Conservation (phyloP, 2,113 vertebrate species). For the Prunella fulvescens region DNA sequence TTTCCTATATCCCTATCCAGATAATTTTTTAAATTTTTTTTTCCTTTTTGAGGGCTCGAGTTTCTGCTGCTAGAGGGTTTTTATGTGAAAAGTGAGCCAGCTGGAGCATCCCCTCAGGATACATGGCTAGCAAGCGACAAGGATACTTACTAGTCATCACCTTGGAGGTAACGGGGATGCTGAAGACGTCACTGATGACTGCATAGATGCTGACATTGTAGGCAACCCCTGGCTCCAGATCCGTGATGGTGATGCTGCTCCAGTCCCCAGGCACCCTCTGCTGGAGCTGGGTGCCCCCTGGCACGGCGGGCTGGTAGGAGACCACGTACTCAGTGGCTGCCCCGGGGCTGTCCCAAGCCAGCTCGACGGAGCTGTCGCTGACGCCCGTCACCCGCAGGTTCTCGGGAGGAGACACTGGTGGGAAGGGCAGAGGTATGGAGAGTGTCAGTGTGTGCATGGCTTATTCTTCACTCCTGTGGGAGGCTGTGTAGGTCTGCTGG, state of each 20-base stretch:
- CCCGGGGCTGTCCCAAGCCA: constrained; percentile 87
- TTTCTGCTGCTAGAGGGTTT: not conserved
- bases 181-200: constrained; percentile 86
- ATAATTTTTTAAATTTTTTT: too few relatives aligned
- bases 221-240: constrained; percentile 87
- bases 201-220: constrained; percentile 93
- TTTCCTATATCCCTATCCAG: not conserved
- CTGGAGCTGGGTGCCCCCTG: constrained; percentile 84
- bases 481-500: not conserved
- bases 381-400: constrained; percentile 83
- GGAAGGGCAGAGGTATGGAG: constrained; percentile 53
- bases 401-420: constrained; percentile 86
- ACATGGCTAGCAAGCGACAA: accelerated
- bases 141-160: constrained; percentile 90
- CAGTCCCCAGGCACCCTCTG: constrained; percentile 86
- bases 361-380: constrained; percentile 84
- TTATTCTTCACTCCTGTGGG: not conserved
- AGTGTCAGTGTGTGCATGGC: not conserved
- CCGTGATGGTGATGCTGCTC: constrained; percentile 81
- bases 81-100: not conserved
- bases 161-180: constrained; percentile 80
- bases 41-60: not conserved
- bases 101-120: not conserved
- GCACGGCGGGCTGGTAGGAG: constrained; percentile 83
- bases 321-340: constrained; percentile 88